Conservation (phyloP, 2,797 vertebrate genomes). For the Fringilla coelebs region DNA sequence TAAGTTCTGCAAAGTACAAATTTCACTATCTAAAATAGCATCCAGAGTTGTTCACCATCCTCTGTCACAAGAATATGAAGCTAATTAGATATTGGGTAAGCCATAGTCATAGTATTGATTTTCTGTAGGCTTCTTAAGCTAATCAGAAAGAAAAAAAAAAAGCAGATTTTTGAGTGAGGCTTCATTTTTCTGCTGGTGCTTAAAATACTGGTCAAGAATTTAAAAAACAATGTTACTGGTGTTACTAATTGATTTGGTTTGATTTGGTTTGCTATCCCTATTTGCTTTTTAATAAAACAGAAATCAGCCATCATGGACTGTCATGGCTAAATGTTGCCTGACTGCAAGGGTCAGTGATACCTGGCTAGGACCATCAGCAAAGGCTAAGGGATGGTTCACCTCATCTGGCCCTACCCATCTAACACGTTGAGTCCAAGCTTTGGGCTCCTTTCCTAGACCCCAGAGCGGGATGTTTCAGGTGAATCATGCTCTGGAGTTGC, state of each 20-base stretch:
- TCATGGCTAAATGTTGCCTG: neutral
- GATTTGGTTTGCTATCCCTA: neutral
- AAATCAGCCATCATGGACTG: neutral
- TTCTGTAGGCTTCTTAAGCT: neutral
- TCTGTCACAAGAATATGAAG: neutral
- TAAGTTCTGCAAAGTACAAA: constrained; percentile 25
- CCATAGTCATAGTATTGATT: neutral
- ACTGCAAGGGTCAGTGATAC: neutral
- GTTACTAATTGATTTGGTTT: neutral
- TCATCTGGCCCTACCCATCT: neutral
- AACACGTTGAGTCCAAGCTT: neutral
- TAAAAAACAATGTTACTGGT: neutral
- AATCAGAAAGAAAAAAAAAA: neutral
- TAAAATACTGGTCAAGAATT: neutral
- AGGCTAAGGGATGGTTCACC: neutral
- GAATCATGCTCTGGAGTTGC: neutral
- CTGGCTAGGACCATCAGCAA: neutral
- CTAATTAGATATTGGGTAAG: neutral
- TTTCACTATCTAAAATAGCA: constrained; percentile 23
- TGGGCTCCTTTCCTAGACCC: neutral
- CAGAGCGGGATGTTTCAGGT: neutral
- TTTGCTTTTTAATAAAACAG: neutral
- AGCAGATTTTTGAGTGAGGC: neutral
- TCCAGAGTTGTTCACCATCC: neutral
- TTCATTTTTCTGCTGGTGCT: neutral